phyloP scores from a whole-genome alignment of 2,797 vertebrate genomes.

The Hipposideros larvatus region DNA sequence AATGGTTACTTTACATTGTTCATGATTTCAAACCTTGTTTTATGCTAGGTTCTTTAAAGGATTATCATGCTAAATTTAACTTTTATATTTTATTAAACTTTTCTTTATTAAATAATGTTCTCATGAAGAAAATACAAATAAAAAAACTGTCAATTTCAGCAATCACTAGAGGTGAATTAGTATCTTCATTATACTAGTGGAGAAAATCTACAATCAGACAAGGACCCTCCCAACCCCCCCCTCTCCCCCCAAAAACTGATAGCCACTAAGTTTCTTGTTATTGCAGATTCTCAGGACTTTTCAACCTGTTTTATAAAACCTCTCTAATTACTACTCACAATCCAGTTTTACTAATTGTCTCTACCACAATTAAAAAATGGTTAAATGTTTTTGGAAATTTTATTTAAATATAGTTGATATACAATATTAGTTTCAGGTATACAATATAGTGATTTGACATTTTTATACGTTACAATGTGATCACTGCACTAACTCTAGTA shows the following conservation, averaged over 20 bases:
- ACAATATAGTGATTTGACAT: not conserved
- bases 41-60: not conserved
- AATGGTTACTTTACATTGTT: slow-evolving; percentile 3
- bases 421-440: not conserved
- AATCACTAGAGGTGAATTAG: not conserved
- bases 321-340: not conserved
- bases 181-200: not conserved
- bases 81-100: not conserved
- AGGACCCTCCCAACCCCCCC: not conserved
- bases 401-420: not conserved
- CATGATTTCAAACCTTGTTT: not conserved
- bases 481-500: not conserved
- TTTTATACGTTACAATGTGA: not conserved
- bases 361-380: not conserved
- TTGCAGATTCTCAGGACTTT: not conserved
- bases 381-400: not conserved
- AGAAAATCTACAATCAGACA: not conserved
- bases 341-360: not conserved
- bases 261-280: not conserved
- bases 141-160: not conserved
- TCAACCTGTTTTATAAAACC: not conserved
- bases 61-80: not conserved
- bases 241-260: too few relatives aligned
- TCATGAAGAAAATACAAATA: not conserved
- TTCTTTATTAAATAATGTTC: not conserved